Base-by-base conservation (phyloP, 2,113 vertebrate species). In the Nothobranchius kuhntae region DNA sequence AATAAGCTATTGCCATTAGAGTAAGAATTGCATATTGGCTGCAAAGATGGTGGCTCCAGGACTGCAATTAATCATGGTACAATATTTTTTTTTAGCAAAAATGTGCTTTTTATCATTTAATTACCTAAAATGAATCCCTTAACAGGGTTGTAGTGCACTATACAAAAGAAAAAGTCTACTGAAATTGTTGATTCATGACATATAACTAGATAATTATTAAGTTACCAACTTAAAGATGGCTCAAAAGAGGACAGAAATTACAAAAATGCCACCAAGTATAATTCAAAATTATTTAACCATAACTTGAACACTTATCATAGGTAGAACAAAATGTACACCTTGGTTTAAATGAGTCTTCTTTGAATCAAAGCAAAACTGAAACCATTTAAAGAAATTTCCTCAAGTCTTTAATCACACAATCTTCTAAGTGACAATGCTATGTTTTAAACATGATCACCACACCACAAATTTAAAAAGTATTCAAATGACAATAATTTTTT, bases 371-470 rank as follows among this genome's bases (percentile, higher is more conserved):
- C 38, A 65, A 77, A 66, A 69, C 6, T 48, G 9, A 77, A 26
- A 26, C 40, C 38, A 67, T 11, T 42, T 54, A 9, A 61, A 63
- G 53, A 46, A 69, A 57, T 71, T 73, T 12, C 55, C 50, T 68
- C 44, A 10, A 86, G 53, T 52, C 83, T 61, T 83, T 85, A 87
- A 81, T 89, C 64, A 61, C 64, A 84, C 63, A 75, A 66, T 30
- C 30, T 26, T 70, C 30, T 61, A 48, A 13, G 13, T 61, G 38
- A 72, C 42, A 65, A 60, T 56, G 53, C 53, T 65, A 48, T 54
- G 10, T 1, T 65, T 75, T 65, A 5, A 75, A 79, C 81, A 60
- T 61, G 45, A 61, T 24, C 40, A 61, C 53, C 67, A 40, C 14
- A 53, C 21, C 15, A 77, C 21, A 77, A 1, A 30, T 66, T 51